Conservation (phyloP, 30 jellyfish, hydroid and myxozoan species). For the Cassiopea andromeda region DNA sequence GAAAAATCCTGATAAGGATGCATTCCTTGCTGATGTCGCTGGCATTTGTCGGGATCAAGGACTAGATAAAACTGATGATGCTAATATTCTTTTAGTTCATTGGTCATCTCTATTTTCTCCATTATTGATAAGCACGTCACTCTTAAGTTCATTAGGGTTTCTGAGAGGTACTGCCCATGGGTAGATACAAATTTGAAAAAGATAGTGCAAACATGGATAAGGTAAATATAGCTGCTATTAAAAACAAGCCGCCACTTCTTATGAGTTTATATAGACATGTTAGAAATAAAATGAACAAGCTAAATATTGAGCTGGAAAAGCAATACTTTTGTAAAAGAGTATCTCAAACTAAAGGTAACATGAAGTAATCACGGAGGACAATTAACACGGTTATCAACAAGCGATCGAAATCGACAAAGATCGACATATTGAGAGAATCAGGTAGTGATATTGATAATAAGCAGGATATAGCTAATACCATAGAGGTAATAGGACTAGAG, state of each 20-base stretch:
- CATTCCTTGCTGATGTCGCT: constrained; percentile 14
- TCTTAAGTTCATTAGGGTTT: constrained; percentile 17
- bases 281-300: constrained; percentile 9
- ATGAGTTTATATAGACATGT: too few relatives aligned
- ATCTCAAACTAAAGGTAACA: neutral
- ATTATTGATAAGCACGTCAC: constrained; percentile 39
- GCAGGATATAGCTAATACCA: too few relatives aligned
- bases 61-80: neutral
- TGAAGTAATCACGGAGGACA: constrained; percentile 16
- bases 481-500: too few relatives aligned
- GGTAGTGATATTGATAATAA: neutral
- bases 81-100: neutral
- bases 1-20: too few relatives aligned
- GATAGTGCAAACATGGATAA: neutral
- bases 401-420: too few relatives aligned
- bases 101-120: constrained; percentile 8
- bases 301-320: neutral
- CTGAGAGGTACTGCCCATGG: constrained; percentile 53
- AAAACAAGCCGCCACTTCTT: too few relatives aligned
- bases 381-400: neutral
- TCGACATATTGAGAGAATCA: neutral
- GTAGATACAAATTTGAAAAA: neutral
- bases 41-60: constrained; percentile 36
- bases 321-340: constrained; percentile 6
- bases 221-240: constrained; percentile 24